Conservation (phyloP, 2,888 invertebrate species). For the Heliconius hortense region DNA sequence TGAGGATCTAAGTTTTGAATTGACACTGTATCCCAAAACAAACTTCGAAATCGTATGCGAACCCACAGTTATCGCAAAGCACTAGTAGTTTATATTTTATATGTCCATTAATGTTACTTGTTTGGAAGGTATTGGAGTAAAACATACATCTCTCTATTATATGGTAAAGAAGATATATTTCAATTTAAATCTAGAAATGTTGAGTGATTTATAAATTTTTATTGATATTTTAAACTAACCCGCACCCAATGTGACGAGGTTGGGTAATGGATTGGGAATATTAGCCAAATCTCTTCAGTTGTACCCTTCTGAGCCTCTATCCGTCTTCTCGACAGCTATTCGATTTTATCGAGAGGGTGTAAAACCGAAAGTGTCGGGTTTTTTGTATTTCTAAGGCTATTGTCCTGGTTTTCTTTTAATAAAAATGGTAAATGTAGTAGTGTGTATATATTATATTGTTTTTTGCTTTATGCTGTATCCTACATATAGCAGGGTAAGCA, state of each 20-base stretch:
- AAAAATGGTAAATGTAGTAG: background rate
- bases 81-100: too few relatives aligned
- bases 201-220: background rate
- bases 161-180: background rate
- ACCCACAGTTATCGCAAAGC: too few relatives aligned
- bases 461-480: too few relatives aligned
- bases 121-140: too few relatives aligned
- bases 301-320: slow-evolving; percentile 70
- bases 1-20: too few relatives aligned
- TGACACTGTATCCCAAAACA: too few relatives aligned
- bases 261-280: slow-evolving; percentile 79
- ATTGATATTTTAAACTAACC: slow-evolving; percentile 18
- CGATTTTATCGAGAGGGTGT: slow-evolving; percentile 35
- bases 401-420: background rate
- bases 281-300: slow-evolving; percentile 77
- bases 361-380: slow-evolving; percentile 21
- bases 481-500: too few relatives aligned
- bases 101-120: too few relatives aligned
- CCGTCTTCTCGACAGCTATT: slow-evolving; percentile 72
- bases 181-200: background rate
- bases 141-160: background rate
- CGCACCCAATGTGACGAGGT: slow-evolving; percentile 16
- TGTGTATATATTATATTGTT: background rate
- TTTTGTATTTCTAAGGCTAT: slow-evolving; percentile 13
- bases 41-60: too few relatives aligned